phyloP scores from a whole-genome alignment of 2,888 invertebrate genomes.

The Poecilobothrus nobilitatus region DNA sequence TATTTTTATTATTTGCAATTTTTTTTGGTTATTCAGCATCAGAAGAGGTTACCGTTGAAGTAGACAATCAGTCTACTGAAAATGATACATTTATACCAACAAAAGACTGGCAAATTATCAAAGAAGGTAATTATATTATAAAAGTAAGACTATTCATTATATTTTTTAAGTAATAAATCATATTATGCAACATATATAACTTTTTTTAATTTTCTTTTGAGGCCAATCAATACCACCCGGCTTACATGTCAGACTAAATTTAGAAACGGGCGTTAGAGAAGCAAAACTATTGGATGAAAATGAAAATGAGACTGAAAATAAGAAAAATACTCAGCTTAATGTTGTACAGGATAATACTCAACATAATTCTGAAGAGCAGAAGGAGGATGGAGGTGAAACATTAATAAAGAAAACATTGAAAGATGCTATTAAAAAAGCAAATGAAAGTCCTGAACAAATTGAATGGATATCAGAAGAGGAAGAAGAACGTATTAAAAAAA shows the following conservation, averaged over 20 bases:
- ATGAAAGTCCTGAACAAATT: slow-evolving; percentile 27
- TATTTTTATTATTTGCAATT: background rate
- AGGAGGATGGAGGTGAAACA: slow-evolving; percentile 26
- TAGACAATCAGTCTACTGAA: slow-evolving; percentile 20
- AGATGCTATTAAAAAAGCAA: slow-evolving; percentile 42
- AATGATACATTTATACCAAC: slow-evolving; percentile 51
- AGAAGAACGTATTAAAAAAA: slow-evolving; percentile 38
- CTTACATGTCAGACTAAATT: slow-evolving; percentile 64
- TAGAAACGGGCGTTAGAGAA: slow-evolving; percentile 65
- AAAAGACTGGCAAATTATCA: slow-evolving; percentile 55
- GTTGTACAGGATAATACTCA: slow-evolving; percentile 20
- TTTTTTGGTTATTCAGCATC: background rate
- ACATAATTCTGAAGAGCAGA: slow-evolving; percentile 23
- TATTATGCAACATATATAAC: slow-evolving; percentile 15
- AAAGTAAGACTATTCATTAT: slow-evolving; percentile 19
- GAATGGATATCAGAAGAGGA: slow-evolving; percentile 32
- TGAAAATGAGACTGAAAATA: slow-evolving; percentile 25
- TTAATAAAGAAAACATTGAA: slow-evolving; percentile 34
- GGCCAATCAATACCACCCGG: slow-evolving; percentile 66
- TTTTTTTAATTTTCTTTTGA: slow-evolving; percentile 34
- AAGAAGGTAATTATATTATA: slow-evolving; percentile 46
- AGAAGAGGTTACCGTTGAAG: background rate
- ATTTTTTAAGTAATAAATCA: slow-evolving; percentile 9
- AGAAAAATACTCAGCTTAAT: slow-evolving; percentile 23
- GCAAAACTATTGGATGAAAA: slow-evolving; percentile 61